Percentiles rank a stretch among this genome's conserved stretches.
phyloP scores from a whole-genome alignment of 2,113 vertebrate genomes.

The Agelaius tricolor region DNA sequence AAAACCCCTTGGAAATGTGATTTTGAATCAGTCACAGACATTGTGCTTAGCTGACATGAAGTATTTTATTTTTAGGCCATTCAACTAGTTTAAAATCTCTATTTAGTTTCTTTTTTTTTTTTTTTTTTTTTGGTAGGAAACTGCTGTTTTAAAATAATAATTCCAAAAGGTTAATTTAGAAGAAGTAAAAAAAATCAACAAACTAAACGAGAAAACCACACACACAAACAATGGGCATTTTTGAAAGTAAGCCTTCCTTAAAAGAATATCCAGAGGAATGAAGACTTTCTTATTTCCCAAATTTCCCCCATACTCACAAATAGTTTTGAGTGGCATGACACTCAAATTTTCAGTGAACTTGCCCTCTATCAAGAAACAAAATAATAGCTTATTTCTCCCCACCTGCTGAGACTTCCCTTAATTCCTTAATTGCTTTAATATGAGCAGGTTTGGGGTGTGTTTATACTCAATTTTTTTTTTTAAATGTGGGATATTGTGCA shows the following conservation, averaged over 20 bases:
- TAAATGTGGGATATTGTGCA: accelerated
- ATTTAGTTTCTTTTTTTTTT: not conserved
- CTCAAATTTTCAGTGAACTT: not conserved
- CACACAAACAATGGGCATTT: not conserved
- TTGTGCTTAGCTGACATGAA: not conserved
- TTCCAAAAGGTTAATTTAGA: not conserved
- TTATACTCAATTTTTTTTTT: not conserved
- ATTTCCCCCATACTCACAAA: not conserved
- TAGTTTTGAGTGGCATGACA: not conserved
- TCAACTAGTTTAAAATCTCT: not conserved
- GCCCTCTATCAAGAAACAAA: not conserved
- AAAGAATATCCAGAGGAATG: not conserved
- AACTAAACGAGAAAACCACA: not conserved
- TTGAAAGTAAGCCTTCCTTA: not conserved
- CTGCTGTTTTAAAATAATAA: not conserved
- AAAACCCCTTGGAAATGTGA: not conserved
- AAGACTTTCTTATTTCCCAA: not conserved
- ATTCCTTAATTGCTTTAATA: constrained; percentile 42
- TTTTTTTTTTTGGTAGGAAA: not conserved
- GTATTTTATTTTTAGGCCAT: not conserved
- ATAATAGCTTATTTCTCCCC: not conserved
- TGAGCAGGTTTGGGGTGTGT: not conserved
- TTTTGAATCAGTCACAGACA: not conserved
- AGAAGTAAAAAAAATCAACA: not conserved
- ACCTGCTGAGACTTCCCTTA: constrained; percentile 2